Percentiles rank a stretch among this genome's conserved stretches.
Evolutionary conservation across 2,797 vertebrate genomes (phyloP).

Genomic region (Xenentodon cancila): DNA sequence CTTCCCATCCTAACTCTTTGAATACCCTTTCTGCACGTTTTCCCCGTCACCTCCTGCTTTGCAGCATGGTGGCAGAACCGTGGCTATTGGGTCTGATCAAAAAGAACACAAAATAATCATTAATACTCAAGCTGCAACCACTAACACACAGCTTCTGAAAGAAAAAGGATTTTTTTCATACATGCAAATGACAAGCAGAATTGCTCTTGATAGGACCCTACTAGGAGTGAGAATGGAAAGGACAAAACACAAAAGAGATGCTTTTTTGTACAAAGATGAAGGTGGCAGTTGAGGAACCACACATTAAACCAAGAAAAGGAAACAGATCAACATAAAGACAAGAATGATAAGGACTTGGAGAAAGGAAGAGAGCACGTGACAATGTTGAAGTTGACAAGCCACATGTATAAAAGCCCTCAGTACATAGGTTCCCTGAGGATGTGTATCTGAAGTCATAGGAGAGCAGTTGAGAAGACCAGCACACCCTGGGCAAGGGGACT

Average conservation of each 20-base stretch:
- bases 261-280: conserved; percentile 14
- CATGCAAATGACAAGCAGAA: conserved; percentile 25
- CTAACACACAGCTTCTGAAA: conserved; percentile 6
- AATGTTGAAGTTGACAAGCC: conserved; percentile 58
- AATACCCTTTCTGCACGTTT: conserved; percentile 34
- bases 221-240: neutral
- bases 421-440: conserved; percentile 55
- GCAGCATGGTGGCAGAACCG: conserved; percentile 27
- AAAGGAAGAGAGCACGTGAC: conserved; percentile 28
- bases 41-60: conserved; percentile 33
- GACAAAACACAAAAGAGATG: conserved; percentile 13
- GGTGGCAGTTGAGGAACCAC: conserved; percentile 1
- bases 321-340: conserved; percentile 15
- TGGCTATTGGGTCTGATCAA: conserved; percentile 20
- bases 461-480: conserved; percentile 42
- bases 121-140: conserved; percentile 15
- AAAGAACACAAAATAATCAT: conserved; percentile 40
- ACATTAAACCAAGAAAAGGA: conserved; percentile 10
- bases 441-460: conserved; percentile 47
- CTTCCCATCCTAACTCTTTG: conserved; percentile 43
- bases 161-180: conserved; percentile 11
- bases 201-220: conserved; percentile 9
- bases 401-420: conserved; percentile 43
- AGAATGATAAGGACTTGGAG: conserved; percentile 9
- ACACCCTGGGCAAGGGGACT: conserved; percentile 70